phyloP scores from a whole-genome alignment of 2,113 vertebrate genomes.

The Bos taurus region ARS-UCD2.0 NC_037338.1:21339501-21340000 shows the following conservation, averaged over 20 bases:
- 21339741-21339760: neutral
- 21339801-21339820: neutral
- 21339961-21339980: neutral
- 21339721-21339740: neutral
- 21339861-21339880: neutral
- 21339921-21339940: neutral
- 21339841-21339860: neutral
- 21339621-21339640: slow-evolving; percentile 20
- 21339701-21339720: neutral
- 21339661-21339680: neutral
- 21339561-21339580: slow-evolving; percentile 18
- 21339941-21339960: neutral
- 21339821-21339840: neutral
- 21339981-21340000: neutral
- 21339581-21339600: slow-evolving; percentile 21
- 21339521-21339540: slow-evolving; percentile 24
- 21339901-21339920: neutral
- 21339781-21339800: neutral
- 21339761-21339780: neutral
- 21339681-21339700: neutral
- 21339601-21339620: slow-evolving; percentile 25
- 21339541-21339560: slow-evolving; percentile 36
- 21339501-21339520: slow-evolving; percentile 20
- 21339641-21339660: neutral
- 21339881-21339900: neutral